Percentiles rank a stretch among this genome's conserved stretches.
Evolutionary conservation across 2,113 vertebrate genomes (phyloP).

Genomic region (Falco punctatus): DNA sequence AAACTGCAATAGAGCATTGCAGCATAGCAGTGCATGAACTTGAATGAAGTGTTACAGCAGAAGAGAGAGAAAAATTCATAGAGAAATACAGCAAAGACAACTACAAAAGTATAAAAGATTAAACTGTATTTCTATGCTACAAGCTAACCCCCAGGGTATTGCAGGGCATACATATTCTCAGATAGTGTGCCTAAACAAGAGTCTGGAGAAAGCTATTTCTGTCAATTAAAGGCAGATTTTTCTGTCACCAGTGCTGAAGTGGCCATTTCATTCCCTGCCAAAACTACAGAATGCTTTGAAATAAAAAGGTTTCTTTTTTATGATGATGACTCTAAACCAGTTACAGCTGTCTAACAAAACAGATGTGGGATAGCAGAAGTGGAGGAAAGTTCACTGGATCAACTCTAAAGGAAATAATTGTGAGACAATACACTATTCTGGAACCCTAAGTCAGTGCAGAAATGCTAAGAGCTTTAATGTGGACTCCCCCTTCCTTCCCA

Average conservation of each 20-base stretch:
- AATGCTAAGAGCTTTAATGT: not conserved
- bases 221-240: constrained; percentile 47
- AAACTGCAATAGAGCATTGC: not conserved
- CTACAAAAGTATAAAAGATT: not conserved
- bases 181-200: not conserved
- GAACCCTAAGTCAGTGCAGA: not conserved
- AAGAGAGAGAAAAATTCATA: not conserved
- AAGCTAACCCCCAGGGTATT: not conserved
- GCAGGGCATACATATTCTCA: not conserved
- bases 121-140: not conserved
- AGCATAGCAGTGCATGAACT: not conserved
- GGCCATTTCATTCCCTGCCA: constrained; percentile 52
- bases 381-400: constrained; percentile 61
- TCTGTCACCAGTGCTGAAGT: constrained; percentile 20
- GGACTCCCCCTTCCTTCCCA: not conserved
- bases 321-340: constrained; percentile 39
- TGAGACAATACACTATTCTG: not conserved
- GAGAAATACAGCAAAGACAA: not conserved
- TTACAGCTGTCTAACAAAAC: constrained; percentile 56
- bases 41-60: not conserved
- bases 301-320: constrained; percentile 3
- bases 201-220: not conserved
- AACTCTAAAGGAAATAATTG: not conserved
- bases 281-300: constrained; percentile 30
- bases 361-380: constrained; percentile 36